Percentiles rank a stretch among this genome's conserved stretches.
These are phyloP conservation scores for Chaetodon auriga DNA, from an alignment of 2,113 vertebrate genomes.

Conservation along the genomic window DNA sequence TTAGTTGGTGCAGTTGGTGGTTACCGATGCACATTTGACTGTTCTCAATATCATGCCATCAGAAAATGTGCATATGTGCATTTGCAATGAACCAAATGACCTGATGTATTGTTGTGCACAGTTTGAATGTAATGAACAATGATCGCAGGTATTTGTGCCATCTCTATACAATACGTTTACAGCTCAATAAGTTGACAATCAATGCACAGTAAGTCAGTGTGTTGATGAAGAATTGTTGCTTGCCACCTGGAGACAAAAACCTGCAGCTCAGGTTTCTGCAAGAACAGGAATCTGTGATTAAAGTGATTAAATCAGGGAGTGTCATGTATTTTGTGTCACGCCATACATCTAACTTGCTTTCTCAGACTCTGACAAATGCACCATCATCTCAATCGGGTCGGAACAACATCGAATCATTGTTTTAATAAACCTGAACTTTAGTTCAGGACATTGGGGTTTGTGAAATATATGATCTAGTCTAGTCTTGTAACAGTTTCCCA, in stretches of 20 bases:
- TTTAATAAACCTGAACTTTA: background rate
- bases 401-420: background rate
- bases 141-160: conserved; percentile 22
- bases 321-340: conserved; percentile 1
- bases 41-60: background rate
- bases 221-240: conserved; percentile 11
- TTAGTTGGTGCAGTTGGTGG: no score
- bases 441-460: background rate
- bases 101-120: background rate
- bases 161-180: background rate
- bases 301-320: conserved; percentile 28
- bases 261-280: conserved; percentile 46
- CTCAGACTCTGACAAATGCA: background rate
- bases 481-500: background rate
- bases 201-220: conserved; percentile 12
- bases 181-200: background rate
- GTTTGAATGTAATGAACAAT: background rate
- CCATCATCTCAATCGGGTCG: background rate
- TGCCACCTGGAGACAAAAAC: conserved; percentile 30
- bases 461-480: background rate
- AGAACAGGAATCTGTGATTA: conserved; percentile 28
- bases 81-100: background rate
- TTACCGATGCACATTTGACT: background rate
- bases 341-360: background rate
- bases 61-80: background rate